Base-by-base conservation (phyloP, 2,113 vertebrate genomes). In the Sitta europaea region DNA sequence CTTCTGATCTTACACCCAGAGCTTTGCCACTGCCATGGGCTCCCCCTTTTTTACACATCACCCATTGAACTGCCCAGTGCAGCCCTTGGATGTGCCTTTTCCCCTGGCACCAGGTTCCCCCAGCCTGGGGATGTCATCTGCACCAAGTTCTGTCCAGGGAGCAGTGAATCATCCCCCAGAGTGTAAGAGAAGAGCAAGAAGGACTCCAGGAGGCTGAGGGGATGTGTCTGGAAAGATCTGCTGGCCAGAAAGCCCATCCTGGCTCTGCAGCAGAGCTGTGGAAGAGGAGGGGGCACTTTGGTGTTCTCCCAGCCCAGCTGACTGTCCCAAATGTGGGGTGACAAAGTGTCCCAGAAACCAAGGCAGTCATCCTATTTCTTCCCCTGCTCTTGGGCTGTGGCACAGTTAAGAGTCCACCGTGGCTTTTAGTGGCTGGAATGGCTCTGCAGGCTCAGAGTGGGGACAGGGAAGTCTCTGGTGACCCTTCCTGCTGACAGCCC, bases 241-340 rank as follows among this genome's bases (percentile, higher is more conserved):
- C 45, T 22, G 68, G 22, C 36, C 40, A 80, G n/a, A 42, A 80
- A 89, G 13, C n/a, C 43, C 29, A 11, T 6, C 25, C 43, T 91
- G 43, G 16, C 53, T 45, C 33, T 65, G 38, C 1, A 4, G 43
- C 10, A 47, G 12, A 73, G 50, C n/a, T 53, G 54, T 48, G 50
- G 70, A 74, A 83, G 68, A 58, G 40, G 5, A 42, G 19, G 21
- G 71, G 68, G 42, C 42, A 55, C 13, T 73, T 36, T 55, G 82
- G 43, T 62, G 50, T 48, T 82, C 57, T 96, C 74, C 29, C 50
- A 91, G 68, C 70, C 43, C 55, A 55, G 77, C 51, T 91, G 62
- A 48, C 35, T 55, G 47, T 66, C 53, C 35, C 36, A 45, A 24
- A 54, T 11, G 23, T 1, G 47, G 57, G 55, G 42, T 62, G 58